Conservation (phyloP, 2,113 vertebrate species). For the Proterorhinus semilunaris region DNA sequence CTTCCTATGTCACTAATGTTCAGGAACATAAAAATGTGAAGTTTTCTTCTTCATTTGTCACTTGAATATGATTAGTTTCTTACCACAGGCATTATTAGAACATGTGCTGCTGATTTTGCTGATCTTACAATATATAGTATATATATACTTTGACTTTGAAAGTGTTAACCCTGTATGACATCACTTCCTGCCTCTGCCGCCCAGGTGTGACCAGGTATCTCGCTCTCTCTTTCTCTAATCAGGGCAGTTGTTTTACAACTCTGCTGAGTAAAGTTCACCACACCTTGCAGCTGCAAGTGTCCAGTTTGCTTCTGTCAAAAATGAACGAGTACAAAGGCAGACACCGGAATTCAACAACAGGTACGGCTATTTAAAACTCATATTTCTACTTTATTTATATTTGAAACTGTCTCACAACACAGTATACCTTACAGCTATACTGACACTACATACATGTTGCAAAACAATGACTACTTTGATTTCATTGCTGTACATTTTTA, state of each 20-base stretch:
- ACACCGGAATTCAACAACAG: background rate
- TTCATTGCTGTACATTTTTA: too few relatives aligned
- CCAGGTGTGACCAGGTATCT: constrained; percentile 3
- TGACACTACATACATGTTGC: background rate
- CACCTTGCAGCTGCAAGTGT: constrained; percentile 4
- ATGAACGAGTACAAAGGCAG: background rate
- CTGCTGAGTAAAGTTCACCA: constrained; percentile 21
- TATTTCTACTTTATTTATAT: background rate
- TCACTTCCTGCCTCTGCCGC: constrained; percentile 5
- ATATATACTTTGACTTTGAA: too few relatives aligned
- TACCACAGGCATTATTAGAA: too few relatives aligned
- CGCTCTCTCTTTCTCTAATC: constrained; percentile 35
- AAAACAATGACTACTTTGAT: background rate
- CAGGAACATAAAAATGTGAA: too few relatives aligned
- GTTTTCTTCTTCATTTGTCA: too few relatives aligned
- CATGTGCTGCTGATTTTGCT: too few relatives aligned
- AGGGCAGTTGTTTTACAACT: constrained; percentile 33
- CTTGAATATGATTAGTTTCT: too few relatives aligned
- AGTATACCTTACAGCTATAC: too few relatives aligned
- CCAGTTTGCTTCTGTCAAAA: constrained; percentile 1
- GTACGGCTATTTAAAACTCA: background rate
- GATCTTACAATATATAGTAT: too few relatives aligned
- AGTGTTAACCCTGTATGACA: background rate
- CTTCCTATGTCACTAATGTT: too few relatives aligned
- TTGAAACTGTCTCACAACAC: background rate